Base-by-base conservation (phyloP, 2,113 vertebrate species). In the Lasiurus cinereus region DNA sequence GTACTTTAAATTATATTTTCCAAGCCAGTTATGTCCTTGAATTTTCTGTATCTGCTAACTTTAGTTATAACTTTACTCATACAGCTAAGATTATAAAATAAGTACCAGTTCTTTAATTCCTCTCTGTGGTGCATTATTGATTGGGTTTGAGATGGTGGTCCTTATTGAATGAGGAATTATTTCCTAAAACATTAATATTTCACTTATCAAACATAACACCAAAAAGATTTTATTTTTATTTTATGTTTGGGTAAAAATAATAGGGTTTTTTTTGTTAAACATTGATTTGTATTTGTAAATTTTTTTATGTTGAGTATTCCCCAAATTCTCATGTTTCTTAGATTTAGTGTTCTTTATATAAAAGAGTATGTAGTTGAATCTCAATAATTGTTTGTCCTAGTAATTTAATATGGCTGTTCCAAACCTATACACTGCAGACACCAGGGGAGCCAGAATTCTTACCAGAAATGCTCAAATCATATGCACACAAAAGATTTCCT, bases 331-430 rank as follows among this genome's bases (percentile, higher is more conserved):
- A 46, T 22, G 5, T 87, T 88, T 90, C 64, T 86, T 90, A 83
- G 33, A 64, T 91, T 88, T 52, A 80, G 39, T 76, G 12, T 76
- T 89, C 27, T 91, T 85, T 56, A 78, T 62, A 67, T 72, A 27
- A 77, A 90, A 88, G 48, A 39, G 13, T 90, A 78, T 91, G 0
- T 80, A 54, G 83, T 69, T 82, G 33, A 69, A 78, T 73, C 52
- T 95, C 78, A 56, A 0, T 62, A 19, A 50, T 82, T 74, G 19
- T 93, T 94, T 94, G 79, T 90, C 33, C 48, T 96, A n/a, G 52
- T 64, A 27, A 91, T 50, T 22, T 36, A 46, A 88, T 52, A 8
- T 67, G 56, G 16, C 48, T 66, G 5, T 92, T 73, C 50, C 33
- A 56, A 84, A 2, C 52, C 70, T 22, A 46, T 6, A 31, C 1